Percentiles rank a stretch among this genome's conserved stretches.
phyloP scores from a whole-genome alignment of 2,797 vertebrate species.

The Eptatretus atami region DNA sequence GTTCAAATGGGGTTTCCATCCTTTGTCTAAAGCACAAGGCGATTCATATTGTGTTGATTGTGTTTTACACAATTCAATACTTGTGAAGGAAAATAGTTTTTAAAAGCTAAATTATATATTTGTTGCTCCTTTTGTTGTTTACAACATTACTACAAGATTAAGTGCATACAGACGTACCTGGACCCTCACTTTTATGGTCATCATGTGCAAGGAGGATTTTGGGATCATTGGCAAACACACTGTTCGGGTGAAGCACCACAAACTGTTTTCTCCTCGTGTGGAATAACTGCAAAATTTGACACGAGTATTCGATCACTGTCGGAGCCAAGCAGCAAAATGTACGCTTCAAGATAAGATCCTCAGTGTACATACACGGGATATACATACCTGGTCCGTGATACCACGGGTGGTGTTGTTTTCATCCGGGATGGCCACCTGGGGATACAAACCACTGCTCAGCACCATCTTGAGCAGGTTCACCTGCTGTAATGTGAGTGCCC shows the following conservation, averaged over 20 bases:
- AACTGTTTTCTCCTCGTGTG: conserved; percentile 59
- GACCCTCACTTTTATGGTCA: conserved; percentile 8
- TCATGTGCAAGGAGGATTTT: conserved; percentile 28
- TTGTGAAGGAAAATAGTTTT: too few species aligned
- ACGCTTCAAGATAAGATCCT: too few species aligned
- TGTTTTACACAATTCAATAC: too few species aligned
- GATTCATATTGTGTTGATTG: too few species aligned
- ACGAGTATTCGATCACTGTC: too few species aligned
- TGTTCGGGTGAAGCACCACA: conserved; percentile 46
- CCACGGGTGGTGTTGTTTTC: conserved; percentile 40
- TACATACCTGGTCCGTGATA: conserved; percentile 55
- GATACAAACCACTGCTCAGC: conserved; percentile 49
- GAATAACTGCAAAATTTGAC: conserved; percentile 24
- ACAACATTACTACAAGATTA: too few species aligned
- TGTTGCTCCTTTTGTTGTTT: too few species aligned
- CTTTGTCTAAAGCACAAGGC: too few species aligned
- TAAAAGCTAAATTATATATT: too few species aligned
- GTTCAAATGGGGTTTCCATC: too few species aligned
- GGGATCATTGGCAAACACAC: conserved; percentile 30
- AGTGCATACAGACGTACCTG: neutral
- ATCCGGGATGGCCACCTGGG: conserved; percentile 44
- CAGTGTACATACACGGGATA: too few species aligned
- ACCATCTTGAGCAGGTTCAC: conserved; percentile 37
- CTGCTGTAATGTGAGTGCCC: conserved; percentile 23
- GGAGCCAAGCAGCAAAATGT: too few species aligned